Evolutionary conservation across 2,888 invertebrate genomes (phyloP), one percentile per base, ranked within the genome.

Genomic region (Xestia rhomboidea): DNA sequence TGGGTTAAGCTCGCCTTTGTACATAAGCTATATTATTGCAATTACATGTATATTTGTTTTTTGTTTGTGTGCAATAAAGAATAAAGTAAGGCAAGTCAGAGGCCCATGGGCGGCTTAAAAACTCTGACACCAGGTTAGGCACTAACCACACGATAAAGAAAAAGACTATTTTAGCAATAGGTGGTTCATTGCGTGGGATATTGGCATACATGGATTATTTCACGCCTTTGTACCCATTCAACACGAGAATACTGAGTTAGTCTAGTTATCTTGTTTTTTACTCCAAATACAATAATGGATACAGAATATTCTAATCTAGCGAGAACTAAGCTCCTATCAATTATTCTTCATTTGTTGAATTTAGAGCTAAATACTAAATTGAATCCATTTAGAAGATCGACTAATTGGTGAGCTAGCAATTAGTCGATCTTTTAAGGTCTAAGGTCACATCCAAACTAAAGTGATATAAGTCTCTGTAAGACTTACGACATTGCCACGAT

Each of bases 311-410:
- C 30, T n/a, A 62, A 34, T 44, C 11, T 27, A 54, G 0, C 18
- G 46, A 68, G 13, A 54, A 27, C 54, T 68, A 21, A 44, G 7
- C 60, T 27, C 10, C 18, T 18, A 69, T 60, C 27, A 57, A 60
- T 77, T 49, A 75, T 49, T 73, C 66, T 69, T 54, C 7, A 34
- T 30, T 82, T 68, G 49, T 66, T 41, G 21, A 73, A 63, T 63
- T 13, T 10, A 27, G 4, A 8, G 49, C n/a, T 54, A 10, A 13
- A n/a, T 41, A n/a, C 44, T 21, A 38, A 81, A 63, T 67, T 62
- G 7, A 67, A 57, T 73, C 30, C 34, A 63, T 82, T 72, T 67
- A 24, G 13, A 51, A 57, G 46, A 64, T 70, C 34, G 27, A 68
- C 57, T 83, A 73, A 67, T 68, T 82, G 38, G 30, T 64, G 15